phyloP scores from a whole-genome alignment of 2,113 vertebrate genomes.

The Malaclemys terrapin region DNA sequence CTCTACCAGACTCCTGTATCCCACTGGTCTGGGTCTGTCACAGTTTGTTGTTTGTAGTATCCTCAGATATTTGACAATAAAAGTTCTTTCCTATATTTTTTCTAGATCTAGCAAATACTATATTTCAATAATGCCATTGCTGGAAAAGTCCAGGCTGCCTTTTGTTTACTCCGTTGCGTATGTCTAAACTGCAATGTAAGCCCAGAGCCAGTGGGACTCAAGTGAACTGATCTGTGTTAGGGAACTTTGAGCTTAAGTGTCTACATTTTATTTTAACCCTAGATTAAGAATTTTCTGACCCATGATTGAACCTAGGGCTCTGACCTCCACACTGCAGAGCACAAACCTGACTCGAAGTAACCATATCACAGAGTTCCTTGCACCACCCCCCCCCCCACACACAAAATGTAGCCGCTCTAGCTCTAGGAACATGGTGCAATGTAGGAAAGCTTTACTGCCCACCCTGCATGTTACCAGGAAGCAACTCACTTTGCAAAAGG shows the following conservation, averaged over 20 bases:
- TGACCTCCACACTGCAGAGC: not conserved
- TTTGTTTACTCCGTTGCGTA: not conserved
- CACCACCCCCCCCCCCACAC: accelerated
- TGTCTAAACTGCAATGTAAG: not conserved
- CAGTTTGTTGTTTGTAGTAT: not conserved
- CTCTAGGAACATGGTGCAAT: not conserved
- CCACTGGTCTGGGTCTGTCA: too few relatives aligned
- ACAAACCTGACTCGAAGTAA: not conserved
- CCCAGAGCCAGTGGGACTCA: not conserved
- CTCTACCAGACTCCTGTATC: too few relatives aligned
- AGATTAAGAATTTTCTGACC: not conserved
- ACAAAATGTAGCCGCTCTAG: not conserved
- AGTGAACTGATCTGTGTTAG: not conserved
- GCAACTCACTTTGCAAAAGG: not conserved
- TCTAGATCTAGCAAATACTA: not conserved
- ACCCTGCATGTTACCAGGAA: not conserved
- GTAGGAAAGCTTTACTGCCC: not conserved
- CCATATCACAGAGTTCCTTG: not conserved
- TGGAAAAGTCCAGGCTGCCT: not conserved
- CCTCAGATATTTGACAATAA: not conserved
- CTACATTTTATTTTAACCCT: not conserved
- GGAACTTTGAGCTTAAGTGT: not conserved
- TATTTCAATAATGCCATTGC: not conserved
- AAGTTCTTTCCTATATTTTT: not conserved
- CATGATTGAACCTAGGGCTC: not conserved